Base-by-base conservation (phyloP, 2,888 invertebrate genomes). In the Thymelicus acteon region DNA sequence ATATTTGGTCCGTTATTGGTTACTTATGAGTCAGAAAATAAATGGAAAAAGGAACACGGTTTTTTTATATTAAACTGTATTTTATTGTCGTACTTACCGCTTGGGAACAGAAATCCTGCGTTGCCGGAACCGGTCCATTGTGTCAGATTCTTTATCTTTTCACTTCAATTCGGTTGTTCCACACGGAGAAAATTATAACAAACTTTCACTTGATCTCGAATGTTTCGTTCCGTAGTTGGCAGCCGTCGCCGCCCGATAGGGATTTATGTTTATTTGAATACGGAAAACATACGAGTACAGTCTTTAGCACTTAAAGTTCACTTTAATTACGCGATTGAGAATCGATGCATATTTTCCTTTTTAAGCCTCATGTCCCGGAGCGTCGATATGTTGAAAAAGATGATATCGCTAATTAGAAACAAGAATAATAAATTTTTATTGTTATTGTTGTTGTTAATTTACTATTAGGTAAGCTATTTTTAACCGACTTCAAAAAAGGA, bases 91-190 rank as follows among this genome's bases (percentile, higher is more conserved):
- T 76, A 77, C 90, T 93, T 81, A 94, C 91, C 90, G 85, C 85
- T 91, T 94, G 80, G 90, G 93, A 82, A 90, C 89, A 82, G 88
- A 93, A 79, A 89, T 89, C 84, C 92, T 89, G 78, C 94, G 86
- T 79, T 90, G 93, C 80, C 92, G 92, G 88, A 94, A 93, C 88
- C 91, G 92, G 80, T 92, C 91, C 92, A 90, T 94, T 92, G 89
- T 92, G 80, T 85, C 81, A 78, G 72, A 75, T 76, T 74, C 82
- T 79, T 84, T 84, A 85, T 86, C 80, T 87, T 83, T 79, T 79
- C 81, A 82, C 85, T 85, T 81, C 74, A 78, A 75, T 79, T 82
- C 83, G 85, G 83, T 82, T 84, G 82, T 88, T 87, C 81, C 91
- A 90, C 91, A 89, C 87, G 82, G 84, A 83, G 84, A 80, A 86